Conservation (phyloP, 2,113 vertebrate genomes). For the Carollia perspicillata region DNA sequence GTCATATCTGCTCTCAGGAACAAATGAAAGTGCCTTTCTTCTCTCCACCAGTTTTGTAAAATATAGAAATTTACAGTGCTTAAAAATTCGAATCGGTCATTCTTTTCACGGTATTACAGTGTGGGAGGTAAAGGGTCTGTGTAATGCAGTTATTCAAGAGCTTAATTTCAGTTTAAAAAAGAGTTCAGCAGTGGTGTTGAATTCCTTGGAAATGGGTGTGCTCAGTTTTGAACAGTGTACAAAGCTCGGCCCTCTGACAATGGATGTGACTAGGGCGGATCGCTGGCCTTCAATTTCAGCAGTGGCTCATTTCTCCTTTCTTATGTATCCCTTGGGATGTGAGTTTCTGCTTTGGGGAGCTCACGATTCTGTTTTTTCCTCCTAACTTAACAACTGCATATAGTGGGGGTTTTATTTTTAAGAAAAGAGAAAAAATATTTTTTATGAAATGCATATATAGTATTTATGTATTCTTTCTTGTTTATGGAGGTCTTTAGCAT, state of each 20-base stretch:
- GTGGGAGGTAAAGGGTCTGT: not conserved
- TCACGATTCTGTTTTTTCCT: not conserved
- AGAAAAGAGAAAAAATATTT: not conserved
- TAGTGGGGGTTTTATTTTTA: not conserved
- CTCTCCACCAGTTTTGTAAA: not conserved
- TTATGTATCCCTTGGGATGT: not conserved
- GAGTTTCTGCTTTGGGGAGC: constrained; percentile 37
- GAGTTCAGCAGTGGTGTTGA: not conserved
- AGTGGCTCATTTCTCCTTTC: constrained; percentile 27
- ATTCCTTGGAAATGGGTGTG: constrained; percentile 31
- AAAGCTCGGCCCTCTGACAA: not conserved
- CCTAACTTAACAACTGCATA: not conserved
- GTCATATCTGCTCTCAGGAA: constrained; percentile 2
- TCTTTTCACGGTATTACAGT: not conserved
- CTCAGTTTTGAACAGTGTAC: not conserved
- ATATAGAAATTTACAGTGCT: constrained; percentile 7
- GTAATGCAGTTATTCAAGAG: not conserved
- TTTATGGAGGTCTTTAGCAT: constrained; percentile 2
- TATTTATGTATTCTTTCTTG: not conserved
- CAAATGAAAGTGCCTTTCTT: not conserved
- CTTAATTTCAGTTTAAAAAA: constrained; percentile 24
- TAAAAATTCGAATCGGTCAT: constrained; percentile 22
- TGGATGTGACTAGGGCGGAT: not conserved
- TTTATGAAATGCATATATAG: not conserved
- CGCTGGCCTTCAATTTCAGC: not conserved